Base-by-base conservation (phyloP, 2,113 vertebrate genomes). In the Oreochromis niloticus region DNA sequence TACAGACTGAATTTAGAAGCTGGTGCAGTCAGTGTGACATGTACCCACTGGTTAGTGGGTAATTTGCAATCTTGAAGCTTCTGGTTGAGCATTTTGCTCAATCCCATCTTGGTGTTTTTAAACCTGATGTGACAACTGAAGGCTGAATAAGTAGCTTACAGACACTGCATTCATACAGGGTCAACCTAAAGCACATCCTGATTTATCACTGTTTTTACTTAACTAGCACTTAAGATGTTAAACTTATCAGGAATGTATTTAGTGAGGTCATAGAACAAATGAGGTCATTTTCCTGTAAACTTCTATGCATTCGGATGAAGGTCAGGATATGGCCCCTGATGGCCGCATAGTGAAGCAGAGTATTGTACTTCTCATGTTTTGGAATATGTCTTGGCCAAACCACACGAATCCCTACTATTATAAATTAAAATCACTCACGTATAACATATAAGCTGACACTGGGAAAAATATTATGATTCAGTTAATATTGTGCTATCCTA, bases 401-500 rank as follows among this genome's bases (percentile, higher is more conserved):
- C 41, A 48, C 68, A 46, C 1, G 0, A 73, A 73, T 30, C 68
- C 41, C 41, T 11, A 27, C 24, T 48, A 19, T 48, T 30, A 7
- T 30, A 75, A 17, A 75, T 17, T 30, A 48, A 48, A 48, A 30
- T 48, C 14, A 48, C 24, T 78, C 10, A 32, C 43, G 46, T 12
- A 17, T 32, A 32, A 16, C 24, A 75, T 50, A 50, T 78, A 78
- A 78, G 24, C 16, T 32, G 71, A n/a, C 27, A 1, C 24, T 48
- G 9, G 24, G 0, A 32, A 32, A 75, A 75, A 50, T 24, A 48
- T 48, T 50, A 0, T 0, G 4, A 50, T 78, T 78, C 71, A 8
- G 24, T 50, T 50, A 78, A 78, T 50, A 78, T 9, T 13, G 71
- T 78, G 27, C 46, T 50, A 11, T 32, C 4, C 24, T 50, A 78